Evolutionary conservation across 2,113 vertebrate species (phyloP), one percentile per base, ranked within the genome.

Genomic region (Oreochromis spilurus): DNA sequence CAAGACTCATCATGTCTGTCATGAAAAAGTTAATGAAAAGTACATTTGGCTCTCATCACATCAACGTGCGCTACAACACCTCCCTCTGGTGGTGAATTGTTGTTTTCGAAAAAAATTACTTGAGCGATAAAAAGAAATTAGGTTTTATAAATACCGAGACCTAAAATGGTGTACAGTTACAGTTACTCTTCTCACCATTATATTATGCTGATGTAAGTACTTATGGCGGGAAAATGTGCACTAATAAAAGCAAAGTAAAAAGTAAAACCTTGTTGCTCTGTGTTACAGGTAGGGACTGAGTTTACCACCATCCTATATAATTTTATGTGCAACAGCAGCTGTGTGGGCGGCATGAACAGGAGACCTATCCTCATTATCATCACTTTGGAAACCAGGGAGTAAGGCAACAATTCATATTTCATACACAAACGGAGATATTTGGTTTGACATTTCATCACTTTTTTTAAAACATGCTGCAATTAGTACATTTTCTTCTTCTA

Each of bases 241-340:
- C 45, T n/a, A 31, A 50, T 0, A 45, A 7, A 77, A 13, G 6
- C 43, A 50, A 29, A 72, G 16, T 75, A 48, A 75, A 75, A 75
- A 48, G 0, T 3, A 48, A 48, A 7, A 77, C 26, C 70, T 52
- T 11, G 5, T 80, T 58, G 17, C 31, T 90, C 16, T 92, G 53
- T 93, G 67, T 91, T 90, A 75, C 93, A 99, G 99, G 99, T 99
- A 87, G 99, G 99, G 24, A 99, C 99, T 0, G 99, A 99, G 93
- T 99, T 98, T 88, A 99, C 98, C 92, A 99, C 98, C 62, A 98
- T 99, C 93, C 97, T 99, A 4, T 99, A 99, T 94, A 99, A 99
- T 96, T 99, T 99, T 93, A 99, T 99, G 99, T 99, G 99, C 94
- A 99, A 99, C 96, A 99, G 98, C 96, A 99, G 98, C 95, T 99